Base-by-base conservation (phyloP, 2,113 vertebrate genomes). In the Terrapene triunguis region DNA sequence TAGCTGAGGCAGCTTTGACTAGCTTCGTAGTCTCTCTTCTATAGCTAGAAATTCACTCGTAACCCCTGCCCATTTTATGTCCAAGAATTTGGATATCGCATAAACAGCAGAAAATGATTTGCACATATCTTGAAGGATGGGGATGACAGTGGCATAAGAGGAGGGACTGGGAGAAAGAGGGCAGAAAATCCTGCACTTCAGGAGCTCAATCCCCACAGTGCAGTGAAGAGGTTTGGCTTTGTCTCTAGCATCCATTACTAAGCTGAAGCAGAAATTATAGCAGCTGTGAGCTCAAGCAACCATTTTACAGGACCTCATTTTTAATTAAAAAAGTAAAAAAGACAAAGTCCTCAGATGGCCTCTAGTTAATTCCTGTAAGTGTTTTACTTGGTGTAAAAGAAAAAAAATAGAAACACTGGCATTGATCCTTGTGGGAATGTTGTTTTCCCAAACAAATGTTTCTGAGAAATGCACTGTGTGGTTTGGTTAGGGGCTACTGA, bases 401-500 rank as follows among this genome's bases (percentile, higher is more conserved):
- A 83, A 88, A 47, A 54, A 82, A 72, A 65, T 3, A 62, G 79
- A 91, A 96, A 94, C 87, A 74, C 27, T 69, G 80, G 62, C 44
- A 35, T 32, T 80, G 50, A 87, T 48, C 74, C 50, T 13, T 0
- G 1, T 35, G 55, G 81, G 78, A 96, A 94, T 22, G 48, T 21
- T 87, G 47, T 91, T 94, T 95, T 55, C 4, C 44, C n/a, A 44
- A 84, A 83, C 87, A 97, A 29, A 84, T 9, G 48, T 57, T 91
- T 55, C 81, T 57, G 81, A 94, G 87, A 80, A 88, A 91, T 89
- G 85, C 87, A 80, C 42, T 62, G 53, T 78, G 47, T 32, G 38
- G 13, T 59, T 53, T 90, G 81, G 92, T 87, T 89, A 50, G 62
- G 82, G 55, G 72, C 84, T 90, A 53, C 93, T 95, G 92, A 94